Conservation (phyloP, 2,113 vertebrate genomes). For the Capricornis sumatraensis region DNA sequence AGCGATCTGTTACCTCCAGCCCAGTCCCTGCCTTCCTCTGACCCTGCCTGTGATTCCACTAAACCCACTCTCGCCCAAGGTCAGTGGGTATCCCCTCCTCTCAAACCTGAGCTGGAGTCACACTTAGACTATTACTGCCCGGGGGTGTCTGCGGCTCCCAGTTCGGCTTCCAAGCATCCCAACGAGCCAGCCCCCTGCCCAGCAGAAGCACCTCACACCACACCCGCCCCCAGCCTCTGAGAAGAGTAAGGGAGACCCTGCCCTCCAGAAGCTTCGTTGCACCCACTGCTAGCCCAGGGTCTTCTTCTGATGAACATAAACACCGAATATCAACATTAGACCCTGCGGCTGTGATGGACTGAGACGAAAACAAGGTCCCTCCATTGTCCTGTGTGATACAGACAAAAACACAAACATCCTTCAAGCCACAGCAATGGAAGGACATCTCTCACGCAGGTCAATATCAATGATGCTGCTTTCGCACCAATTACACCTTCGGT, state of each 20-base stretch:
- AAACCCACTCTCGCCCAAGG: not conserved
- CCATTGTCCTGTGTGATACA: not conserved
- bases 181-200: accelerated
- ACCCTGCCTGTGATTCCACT: no score
- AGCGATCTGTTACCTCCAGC: not conserved
- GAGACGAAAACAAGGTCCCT: not conserved
- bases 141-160: not conserved
- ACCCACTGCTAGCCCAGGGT: accelerated
- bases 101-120: not conserved
- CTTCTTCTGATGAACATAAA: not conserved
- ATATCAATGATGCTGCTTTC: not conserved
- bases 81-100: not conserved
- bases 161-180: accelerated
- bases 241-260: no score
- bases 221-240: not conserved
- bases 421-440: no score
- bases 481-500: not conserved
- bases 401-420: not conserved
- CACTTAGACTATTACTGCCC: not conserved
- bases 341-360: no score
- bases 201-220: not conserved
- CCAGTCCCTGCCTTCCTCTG: not conserved
- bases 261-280: not conserved
- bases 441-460: no score
- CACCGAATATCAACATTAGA: not conserved